Base-by-base conservation (phyloP, 2,888 invertebrate species). In the Kryphioiulus occultus region DNA sequence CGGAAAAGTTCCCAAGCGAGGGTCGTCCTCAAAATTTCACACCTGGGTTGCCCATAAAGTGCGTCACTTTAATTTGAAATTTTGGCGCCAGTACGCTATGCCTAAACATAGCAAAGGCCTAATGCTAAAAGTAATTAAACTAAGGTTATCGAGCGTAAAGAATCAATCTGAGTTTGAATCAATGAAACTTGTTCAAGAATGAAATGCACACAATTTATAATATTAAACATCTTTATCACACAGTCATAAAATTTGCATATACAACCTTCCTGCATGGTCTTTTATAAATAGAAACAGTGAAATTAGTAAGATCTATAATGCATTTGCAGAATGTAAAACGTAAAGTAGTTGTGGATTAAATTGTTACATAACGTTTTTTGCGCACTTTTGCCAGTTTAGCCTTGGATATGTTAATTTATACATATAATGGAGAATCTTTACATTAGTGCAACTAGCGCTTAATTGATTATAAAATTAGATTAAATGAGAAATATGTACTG, bases 191-290 rank as follows among this genome's bases (percentile, higher is more conserved):
- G 17, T 59, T 78, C 15, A 30, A 30, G 0, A 78, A 78, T 30
- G 17, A 78, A 12, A 78, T 44, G 12, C 30, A 78, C 78, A 30
- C 68, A 68, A 78, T 17, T 78, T 26, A 78, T 78, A 78, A 78
- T 78, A 78, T 78, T 78, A 78, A 78, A 78, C 78, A 78, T 78
- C 78, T 78, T 78, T 78, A 78, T 78, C 78, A 26, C 78, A 78
- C 78, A 30, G 26, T 78, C 78, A 30, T 78, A 78, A 78, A 78
- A 78, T 78, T 78, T 78, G 78, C 78, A 78, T 78, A 78, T 30
- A 78, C 78, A 78, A 30, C 30, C 78, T 78, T 78, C 78, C 78
- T 30, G 78, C 78, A 78, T 30, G 26, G 30, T 78, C 78, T 30
- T 78, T 78, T 30, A 78, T 15, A 26, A 30, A 15, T 78, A 78